Evolutionary conservation across 2,797 vertebrate genomes (phyloP).

Genomic region (Rhadinocentrus ornatus): DNA sequence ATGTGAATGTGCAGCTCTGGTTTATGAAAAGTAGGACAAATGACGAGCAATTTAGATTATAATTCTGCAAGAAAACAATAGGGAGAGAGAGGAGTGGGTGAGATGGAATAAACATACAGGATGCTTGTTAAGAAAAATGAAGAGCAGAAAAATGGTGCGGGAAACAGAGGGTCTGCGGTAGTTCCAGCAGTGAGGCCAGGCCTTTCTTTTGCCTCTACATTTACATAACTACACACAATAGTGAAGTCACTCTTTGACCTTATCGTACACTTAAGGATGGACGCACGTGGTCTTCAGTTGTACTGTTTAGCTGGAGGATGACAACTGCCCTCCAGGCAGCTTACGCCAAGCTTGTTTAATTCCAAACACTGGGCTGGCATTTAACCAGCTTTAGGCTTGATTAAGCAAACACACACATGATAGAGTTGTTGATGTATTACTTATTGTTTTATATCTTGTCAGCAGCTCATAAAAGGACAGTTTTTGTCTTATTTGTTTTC

Average conservation of each 20-base stretch:
- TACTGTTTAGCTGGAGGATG: slow-evolving; percentile 32
- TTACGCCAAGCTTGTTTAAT: slow-evolving; percentile 45
- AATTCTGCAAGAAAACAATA: slow-evolving; percentile 11
- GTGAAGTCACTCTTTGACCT: slow-evolving; percentile 62
- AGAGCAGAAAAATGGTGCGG: slow-evolving; percentile 23
- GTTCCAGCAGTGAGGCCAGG: slow-evolving; percentile 22
- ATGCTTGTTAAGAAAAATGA: slow-evolving; percentile 18
- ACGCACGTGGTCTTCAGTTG: slow-evolving; percentile 31
- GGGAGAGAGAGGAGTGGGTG: not conserved
- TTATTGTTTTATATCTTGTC: slow-evolving; percentile 13
- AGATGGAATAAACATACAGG: slow-evolving; percentile 19
- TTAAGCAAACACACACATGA: slow-evolving; percentile 24
- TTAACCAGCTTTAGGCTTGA: slow-evolving; percentile 36
- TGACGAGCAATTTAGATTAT: slow-evolving; percentile 5
- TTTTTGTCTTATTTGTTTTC: not conserved
- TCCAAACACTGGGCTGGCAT: slow-evolving; percentile 43
- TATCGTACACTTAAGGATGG: slow-evolving; percentile 31
- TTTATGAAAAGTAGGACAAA: slow-evolving; percentile 40
- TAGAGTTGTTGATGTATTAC: not conserved
- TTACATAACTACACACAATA: slow-evolving; percentile 64
- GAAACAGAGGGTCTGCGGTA: slow-evolving; percentile 17
- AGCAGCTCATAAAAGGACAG: not conserved
- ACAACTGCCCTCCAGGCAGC: slow-evolving; percentile 43
- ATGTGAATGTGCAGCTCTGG: slow-evolving; percentile 12
- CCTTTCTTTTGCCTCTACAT: slow-evolving; percentile 60